phyloP scores from a whole-genome alignment of 2,888 invertebrate genomes.

The Cephus spinipes region DNA sequence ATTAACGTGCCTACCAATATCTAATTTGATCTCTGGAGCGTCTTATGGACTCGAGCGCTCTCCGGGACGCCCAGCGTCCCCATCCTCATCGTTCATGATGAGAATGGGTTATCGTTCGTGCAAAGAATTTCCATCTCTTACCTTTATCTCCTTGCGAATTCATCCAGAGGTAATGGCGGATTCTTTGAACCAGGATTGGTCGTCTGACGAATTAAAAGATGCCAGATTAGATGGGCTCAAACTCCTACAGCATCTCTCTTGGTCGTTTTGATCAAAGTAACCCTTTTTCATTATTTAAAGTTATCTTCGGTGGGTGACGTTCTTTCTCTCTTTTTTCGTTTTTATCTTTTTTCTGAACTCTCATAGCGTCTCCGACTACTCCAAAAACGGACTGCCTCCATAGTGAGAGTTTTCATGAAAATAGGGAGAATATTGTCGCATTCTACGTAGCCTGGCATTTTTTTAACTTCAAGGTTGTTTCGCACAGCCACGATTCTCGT shows the following conservation, averaged over 20 bases:
- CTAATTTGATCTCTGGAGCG: slow-evolving; percentile 48
- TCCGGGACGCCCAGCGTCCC: not conserved
- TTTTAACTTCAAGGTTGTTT: not conserved
- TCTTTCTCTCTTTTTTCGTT: not conserved
- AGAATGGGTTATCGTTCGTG: slow-evolving; percentile 45
- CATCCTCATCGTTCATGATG: slow-evolving; percentile 41
- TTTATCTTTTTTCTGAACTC: not conserved
- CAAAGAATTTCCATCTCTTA: slow-evolving; percentile 41
- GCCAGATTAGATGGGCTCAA: not conserved
- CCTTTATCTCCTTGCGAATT: slow-evolving; percentile 27
- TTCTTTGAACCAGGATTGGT: slow-evolving; percentile 36
- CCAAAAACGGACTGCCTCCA: not conserved
- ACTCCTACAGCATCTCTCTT: not conserved
- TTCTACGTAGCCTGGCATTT: not conserved
- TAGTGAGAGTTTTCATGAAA: not conserved
- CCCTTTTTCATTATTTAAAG: not conserved
- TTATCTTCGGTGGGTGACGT: not conserved
- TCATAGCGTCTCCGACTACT: not conserved
- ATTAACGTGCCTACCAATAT: slow-evolving; percentile 54
- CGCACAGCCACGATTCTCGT: not conserved
- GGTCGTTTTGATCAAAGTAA: not conserved
- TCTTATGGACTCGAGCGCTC: slow-evolving; percentile 12
- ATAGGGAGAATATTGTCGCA: not conserved
- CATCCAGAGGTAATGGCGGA: slow-evolving; percentile 31
- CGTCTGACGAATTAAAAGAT: not conserved